These are phyloP conservation scores for Poeciliopsis retropinna DNA, from an alignment of 2,113 vertebrate species.

Conservation along the genomic window DNA sequence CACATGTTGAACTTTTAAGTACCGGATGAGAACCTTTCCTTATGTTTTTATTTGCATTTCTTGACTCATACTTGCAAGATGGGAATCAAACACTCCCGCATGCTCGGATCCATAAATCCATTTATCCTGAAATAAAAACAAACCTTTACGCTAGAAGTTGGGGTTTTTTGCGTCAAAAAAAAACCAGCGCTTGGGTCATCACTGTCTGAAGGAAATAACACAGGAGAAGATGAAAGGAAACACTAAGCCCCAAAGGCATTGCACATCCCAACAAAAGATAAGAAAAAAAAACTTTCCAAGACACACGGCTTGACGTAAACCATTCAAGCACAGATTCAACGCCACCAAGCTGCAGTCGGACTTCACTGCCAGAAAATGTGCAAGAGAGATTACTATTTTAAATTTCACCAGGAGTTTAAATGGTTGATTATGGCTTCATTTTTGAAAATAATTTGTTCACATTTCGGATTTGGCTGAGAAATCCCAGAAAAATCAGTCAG, in stretches of 20 bases:
- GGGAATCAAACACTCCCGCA: background rate
- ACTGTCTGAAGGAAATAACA: background rate
- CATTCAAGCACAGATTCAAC: background rate
- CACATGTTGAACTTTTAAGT: too few species aligned
- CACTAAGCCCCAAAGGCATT: background rate
- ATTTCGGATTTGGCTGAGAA: slow-evolving; percentile 19
- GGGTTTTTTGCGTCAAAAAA: background rate
- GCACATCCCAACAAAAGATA: slow-evolving; percentile 18
- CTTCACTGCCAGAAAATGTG: slow-evolving; percentile 20
- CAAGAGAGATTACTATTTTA: background rate
- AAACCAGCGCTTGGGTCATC: background rate
- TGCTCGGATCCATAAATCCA: background rate
- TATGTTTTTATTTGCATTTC: background rate
- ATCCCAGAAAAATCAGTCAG: slow-evolving; percentile 24
- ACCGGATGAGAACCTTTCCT: background rate
- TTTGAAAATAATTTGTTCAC: slow-evolving; percentile 16
- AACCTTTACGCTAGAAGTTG: background rate
- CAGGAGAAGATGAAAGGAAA: background rate
- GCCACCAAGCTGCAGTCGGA: slow-evolving; percentile 1
- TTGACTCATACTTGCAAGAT: background rate
- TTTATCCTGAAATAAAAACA: background rate
- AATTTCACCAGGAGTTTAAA: background rate
- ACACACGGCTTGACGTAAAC: slow-evolving; percentile 7
- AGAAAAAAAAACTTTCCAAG: slow-evolving; percentile 16
- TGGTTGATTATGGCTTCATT: background rate